Base-by-base conservation (phyloP, 2,888 invertebrate genomes). In the Hirtodrosophila confusa region DNA sequence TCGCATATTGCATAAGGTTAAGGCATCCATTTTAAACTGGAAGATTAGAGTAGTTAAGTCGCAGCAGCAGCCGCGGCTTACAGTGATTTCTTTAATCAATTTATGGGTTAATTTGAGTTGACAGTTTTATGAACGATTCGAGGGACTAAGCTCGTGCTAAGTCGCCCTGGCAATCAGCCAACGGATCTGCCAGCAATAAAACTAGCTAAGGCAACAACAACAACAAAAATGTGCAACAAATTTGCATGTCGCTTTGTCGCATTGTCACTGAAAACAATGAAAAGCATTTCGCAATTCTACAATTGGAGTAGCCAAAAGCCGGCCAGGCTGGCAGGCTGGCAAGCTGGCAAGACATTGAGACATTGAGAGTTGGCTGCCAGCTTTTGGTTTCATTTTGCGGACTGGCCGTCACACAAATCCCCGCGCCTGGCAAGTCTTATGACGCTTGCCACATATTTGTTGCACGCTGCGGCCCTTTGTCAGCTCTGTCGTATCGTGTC, bases 71-170 rank as follows among this genome's bases (percentile, higher is more conserved):
- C 39, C 49, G 64, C 62, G 66, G 61, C 49, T 75, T 53, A 60
- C 60, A 40, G 53, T 51, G 61, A 70, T 78, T 80, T 71, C 47
- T 63, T 55, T 62, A 67, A 84, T 64, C 78, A 77, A 80, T 83
- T 84, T 83, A 83, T 79, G 70, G 78, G 78, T 70, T 78, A 85
- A 76, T 80, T 82, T 66, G 53, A 79, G 73, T 37, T 63, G 77
- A 73, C 79, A 75, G 75, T 66, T 76, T 77, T 75, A 78, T 61
- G 51, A 48, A 6, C 45, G 63, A 56, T 69, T 62, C 51, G 41
- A 60, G 65, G 50, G 57, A 49, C 75, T 70, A 58, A 76, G 73
- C 67, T 35, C 10, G 11, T 31, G 56, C 65, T 70, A 62, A 72
- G 72, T 47, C 57, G 58, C 72, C 4, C 48, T 41, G 50, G 75